Evolutionary conservation across 2,888 invertebrate genomes (phyloP).

Genomic region (Metacarcinus magister): DNA sequence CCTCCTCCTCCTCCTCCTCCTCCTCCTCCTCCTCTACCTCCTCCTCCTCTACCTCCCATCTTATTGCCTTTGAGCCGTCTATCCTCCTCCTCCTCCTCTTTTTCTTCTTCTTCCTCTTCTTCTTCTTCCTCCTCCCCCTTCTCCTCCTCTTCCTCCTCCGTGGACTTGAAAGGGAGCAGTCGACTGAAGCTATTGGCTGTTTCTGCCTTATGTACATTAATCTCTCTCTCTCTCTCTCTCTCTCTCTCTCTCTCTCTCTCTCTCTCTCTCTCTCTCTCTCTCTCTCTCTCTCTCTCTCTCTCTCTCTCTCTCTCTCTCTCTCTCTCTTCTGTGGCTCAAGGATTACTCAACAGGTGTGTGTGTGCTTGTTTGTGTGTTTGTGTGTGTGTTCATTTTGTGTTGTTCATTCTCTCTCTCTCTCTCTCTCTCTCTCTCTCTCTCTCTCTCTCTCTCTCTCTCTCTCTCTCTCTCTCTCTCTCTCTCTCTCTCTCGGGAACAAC

Average conservation of each 20-base stretch:
- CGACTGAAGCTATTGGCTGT: conserved; percentile 1
- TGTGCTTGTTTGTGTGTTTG: neutral
- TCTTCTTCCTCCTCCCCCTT: neutral
- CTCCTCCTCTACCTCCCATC: no score
- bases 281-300: no score
- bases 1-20: neutral
- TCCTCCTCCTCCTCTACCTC: neutral
- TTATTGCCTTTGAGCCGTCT: neutral
- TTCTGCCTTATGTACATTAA: neutral
- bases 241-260: no score
- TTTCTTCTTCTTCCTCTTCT: neutral
- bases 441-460: conserved; percentile 38
- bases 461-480: conserved; percentile 39
- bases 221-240: no score
- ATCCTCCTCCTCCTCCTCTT: neutral
- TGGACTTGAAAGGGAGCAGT: neutral
- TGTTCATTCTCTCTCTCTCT: neutral
- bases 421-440: conserved; percentile 28
- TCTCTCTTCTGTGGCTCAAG: neutral
- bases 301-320: no score
- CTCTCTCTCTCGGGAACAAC: neutral
- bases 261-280: no score
- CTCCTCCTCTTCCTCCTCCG: neutral
- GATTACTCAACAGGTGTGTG: neutral
- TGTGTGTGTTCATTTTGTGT: neutral